Conservation (phyloP, 2,113 vertebrate genomes). For the human (Homo sapiens) region DNA sequence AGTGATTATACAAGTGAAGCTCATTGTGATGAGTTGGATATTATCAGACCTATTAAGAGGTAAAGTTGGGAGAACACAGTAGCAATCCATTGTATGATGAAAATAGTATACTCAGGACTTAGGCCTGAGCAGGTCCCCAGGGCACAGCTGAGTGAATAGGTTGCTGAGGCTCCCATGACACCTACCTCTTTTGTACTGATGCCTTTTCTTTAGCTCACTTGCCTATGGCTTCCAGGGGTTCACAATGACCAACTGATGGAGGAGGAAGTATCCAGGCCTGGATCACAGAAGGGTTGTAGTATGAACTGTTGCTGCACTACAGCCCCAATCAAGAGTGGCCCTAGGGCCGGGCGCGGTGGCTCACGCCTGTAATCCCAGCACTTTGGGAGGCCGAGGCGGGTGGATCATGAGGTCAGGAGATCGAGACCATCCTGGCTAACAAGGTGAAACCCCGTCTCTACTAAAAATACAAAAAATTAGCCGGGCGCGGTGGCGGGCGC, state of each 20-base stretch:
- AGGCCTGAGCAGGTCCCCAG: not conserved
- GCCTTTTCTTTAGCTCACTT: not conserved
- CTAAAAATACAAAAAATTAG: too few species aligned
- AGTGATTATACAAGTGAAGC: slow-evolving; percentile 55
- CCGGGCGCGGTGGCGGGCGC: too few species aligned
- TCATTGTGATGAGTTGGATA: slow-evolving; percentile 49
- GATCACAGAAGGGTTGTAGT: not conserved
- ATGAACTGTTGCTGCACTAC: not conserved
- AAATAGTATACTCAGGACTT: slow-evolving; percentile 29
- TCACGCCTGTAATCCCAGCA: too few species aligned
- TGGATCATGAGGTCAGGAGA: too few species aligned
- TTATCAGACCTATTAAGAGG: slow-evolving; percentile 62
- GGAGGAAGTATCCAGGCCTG: not conserved
- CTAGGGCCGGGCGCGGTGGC: too few species aligned
- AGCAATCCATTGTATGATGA: slow-evolving; percentile 36
- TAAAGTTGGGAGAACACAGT: slow-evolving; percentile 31
- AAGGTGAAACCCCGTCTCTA: too few species aligned
- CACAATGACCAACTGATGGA: not conserved
- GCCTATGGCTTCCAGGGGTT: not conserved
- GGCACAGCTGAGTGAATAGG: slow-evolving; percentile 56
- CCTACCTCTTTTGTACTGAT: not conserved
- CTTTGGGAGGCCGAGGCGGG: too few species aligned
- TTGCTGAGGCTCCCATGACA: not conserved
- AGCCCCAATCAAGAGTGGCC: not conserved
- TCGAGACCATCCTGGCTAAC: too few species aligned